These are phyloP conservation scores for Sebastes umbrosus DNA, from an alignment of 2,797 vertebrate genomes.

Conservation along the genomic window DNA sequence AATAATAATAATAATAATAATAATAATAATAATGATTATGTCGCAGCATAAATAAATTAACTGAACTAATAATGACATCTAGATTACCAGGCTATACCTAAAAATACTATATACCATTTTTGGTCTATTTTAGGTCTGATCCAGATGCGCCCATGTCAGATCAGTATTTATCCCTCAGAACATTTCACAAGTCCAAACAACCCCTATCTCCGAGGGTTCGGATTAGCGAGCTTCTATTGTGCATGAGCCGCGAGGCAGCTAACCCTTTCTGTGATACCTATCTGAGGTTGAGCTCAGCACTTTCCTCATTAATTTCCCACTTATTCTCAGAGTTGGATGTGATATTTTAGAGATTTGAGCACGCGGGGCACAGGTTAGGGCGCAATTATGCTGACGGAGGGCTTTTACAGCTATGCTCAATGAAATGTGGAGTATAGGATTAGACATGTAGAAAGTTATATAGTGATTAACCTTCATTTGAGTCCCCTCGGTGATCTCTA, in stretches of 20 bases:
- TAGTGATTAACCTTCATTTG: conserved; percentile 80
- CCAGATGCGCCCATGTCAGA: conserved; percentile 20
- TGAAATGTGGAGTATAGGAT: conserved; percentile 75
- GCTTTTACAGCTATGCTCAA: conserved; percentile 67
- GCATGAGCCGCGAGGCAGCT: conserved; percentile 64
- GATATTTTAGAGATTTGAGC: conserved; percentile 82
- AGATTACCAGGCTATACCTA: background rate
- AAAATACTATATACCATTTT: background rate
- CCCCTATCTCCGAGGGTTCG: conserved; percentile 50
- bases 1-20: background rate
- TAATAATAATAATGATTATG: background rate
- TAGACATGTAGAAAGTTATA: conserved; percentile 76
- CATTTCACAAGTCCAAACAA: conserved; percentile 59
- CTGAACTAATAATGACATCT: background rate
- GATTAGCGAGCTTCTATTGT: conserved; percentile 56
- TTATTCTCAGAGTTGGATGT: conserved; percentile 80
- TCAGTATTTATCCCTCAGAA: conserved; percentile 50
- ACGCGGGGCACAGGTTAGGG: conserved; percentile 74
- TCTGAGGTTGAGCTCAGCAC: conserved; percentile 77
- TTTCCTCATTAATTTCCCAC: conserved; percentile 82
- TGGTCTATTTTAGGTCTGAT: background rate
- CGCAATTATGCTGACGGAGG: conserved; percentile 77
- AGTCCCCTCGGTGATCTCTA: conserved; percentile 57
- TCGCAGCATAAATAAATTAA: background rate
- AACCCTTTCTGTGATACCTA: conserved; percentile 67